phyloP scores from a whole-genome alignment of 2,797 vertebrate genomes.

The Micrastur ruficollis region DNA sequence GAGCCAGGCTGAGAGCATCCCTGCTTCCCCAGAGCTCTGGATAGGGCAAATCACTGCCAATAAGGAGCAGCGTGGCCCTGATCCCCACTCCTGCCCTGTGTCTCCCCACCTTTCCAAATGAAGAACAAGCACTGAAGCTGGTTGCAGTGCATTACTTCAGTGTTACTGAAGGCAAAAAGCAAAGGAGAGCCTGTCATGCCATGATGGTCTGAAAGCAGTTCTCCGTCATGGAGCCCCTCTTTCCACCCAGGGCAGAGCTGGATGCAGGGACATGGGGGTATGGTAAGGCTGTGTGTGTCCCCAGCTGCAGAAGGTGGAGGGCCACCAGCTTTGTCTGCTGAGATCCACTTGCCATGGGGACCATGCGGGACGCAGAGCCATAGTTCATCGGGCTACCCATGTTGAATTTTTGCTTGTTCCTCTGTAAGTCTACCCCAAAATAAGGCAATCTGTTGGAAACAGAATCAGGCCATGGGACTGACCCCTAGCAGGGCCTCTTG shows the following conservation, averaged over 20 bases:
- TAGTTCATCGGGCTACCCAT: accelerated
- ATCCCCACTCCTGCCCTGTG: neutral
- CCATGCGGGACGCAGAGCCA: accelerated
- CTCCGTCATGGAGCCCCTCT: accelerated
- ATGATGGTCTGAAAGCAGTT: neutral
- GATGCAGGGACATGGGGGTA: accelerated
- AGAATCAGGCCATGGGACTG: neutral
- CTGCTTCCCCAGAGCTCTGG: neutral
- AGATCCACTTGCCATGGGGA: neutral
- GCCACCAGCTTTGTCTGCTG: neutral
- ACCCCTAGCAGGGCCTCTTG: neutral
- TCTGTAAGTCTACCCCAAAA: neutral
- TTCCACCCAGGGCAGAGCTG: neutral
- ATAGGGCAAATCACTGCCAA: neutral
- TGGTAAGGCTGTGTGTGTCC: neutral
- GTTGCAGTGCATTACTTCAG: neutral
- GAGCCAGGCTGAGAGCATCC: neutral
- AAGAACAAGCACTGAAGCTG: neutral
- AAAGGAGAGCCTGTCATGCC: neutral
- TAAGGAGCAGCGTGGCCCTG: neutral
- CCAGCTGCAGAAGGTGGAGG: neutral
- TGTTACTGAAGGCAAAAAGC: neutral
- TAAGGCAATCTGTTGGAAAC: neutral
- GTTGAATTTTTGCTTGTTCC: neutral
- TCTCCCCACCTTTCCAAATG: neutral